Evolutionary conservation across 37 sponge, comb jelly and placozoan species (phyloP), one percentile per base, ranked within the genome.

Genomic region (Halichondria panicea): DNA sequence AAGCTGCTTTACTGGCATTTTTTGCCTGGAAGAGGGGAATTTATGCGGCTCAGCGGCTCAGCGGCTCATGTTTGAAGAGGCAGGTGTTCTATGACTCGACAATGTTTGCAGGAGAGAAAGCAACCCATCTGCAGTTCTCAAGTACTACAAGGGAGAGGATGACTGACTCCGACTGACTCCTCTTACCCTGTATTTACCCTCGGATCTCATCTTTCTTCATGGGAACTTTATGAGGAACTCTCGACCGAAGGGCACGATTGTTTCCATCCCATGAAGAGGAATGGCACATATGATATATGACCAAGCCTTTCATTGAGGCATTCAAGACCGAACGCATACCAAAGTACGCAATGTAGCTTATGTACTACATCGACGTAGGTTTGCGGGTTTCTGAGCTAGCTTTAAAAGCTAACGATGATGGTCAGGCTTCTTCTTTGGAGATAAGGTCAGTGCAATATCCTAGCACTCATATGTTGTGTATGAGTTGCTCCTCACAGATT

Each of bases 21-120:
- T 38, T 28, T 77, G 19, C 85, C 78, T 40, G 85, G 85, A 3
- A 60, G 85, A 54, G 85, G 85, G 12, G 85, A 84, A n/a, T 77
- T 63, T 32, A 73, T 77, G 4, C 71, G 85, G 22, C n/a, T n/a
- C n/a, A n/a, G n/a, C n/a, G n/a, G n/a, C n/a, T n/a, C n/a, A n/a
- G n/a, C n/a, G n/a, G n/a, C 78, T 84, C 38, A 77, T 84, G 85
- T 77, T 84, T 42, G 85, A 84, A 32, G 85, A 77, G 22, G 71
- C 77, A 0, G 85, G 85, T 0, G 62, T 84, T 12, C 27, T 34
- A 35, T 84, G 77, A n/a, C n/a, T n/a, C 44, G 66, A 70, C 22
- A 78, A 84, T 35, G 73, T 84, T 34, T 68, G 78, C 60, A 66
- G 53, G 24, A 45, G 24, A 12, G 60, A 68, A 12, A 66, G 38